These are phyloP conservation scores for Lates calcarifer DNA, from an alignment of 2,113 vertebrate genomes.

Conservation along the genomic window DNA sequence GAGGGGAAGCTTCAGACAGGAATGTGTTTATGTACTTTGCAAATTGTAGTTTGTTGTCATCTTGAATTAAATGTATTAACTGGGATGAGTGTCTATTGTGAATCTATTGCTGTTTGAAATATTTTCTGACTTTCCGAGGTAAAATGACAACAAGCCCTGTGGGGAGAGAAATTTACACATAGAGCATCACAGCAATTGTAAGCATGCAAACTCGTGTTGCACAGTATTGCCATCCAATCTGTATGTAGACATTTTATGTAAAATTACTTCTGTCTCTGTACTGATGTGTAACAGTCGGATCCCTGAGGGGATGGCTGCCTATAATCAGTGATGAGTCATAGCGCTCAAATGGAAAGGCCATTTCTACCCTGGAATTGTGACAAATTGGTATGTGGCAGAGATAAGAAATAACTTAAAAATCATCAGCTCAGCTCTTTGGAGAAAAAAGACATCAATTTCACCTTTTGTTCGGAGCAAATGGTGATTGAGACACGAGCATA, in stretches of 20 bases:
- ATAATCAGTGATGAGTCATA: constrained; percentile 51
- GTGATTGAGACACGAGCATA: not conserved
- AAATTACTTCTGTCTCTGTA: constrained; percentile 7
- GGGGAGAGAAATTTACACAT: not conserved
- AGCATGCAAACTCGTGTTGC: not conserved
- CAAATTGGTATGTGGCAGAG: not conserved
- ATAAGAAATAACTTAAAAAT: constrained; percentile 19
- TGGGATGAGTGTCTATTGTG: not conserved
- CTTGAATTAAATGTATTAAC: constrained; percentile 43
- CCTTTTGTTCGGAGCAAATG: not conserved
- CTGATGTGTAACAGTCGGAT: not conserved
- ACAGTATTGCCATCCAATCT: not conserved
- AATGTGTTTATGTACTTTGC: constrained; percentile 27
- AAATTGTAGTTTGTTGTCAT: constrained; percentile 18
- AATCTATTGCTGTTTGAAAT: constrained; percentile 3
- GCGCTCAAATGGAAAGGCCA: constrained; percentile 21
- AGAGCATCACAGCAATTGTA: not conserved
- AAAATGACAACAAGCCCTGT: not conserved
- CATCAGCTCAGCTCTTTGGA: not conserved
- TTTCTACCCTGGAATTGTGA: constrained; percentile 23
- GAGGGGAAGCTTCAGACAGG: not conserved
- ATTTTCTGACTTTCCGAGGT: not conserved
- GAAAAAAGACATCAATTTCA: not conserved
- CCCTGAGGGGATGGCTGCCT: constrained; percentile 13
- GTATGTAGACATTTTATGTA: not conserved